These are phyloP conservation scores for Cinclus cinclus DNA, from an alignment of 2,113 vertebrate genomes.

Conservation along the genomic window DNA sequence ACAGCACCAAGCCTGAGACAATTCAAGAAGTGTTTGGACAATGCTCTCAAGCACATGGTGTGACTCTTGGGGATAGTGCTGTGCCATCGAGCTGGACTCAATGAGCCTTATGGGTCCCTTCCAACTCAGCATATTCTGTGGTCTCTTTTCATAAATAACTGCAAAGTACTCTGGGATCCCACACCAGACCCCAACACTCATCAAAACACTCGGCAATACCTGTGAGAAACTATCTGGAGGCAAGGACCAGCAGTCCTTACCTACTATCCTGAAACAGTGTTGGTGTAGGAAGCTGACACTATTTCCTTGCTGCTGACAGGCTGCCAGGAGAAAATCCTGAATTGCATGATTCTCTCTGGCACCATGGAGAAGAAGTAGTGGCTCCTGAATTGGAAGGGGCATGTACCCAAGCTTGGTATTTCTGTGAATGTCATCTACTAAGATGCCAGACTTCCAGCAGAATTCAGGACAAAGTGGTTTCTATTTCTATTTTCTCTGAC, in stretches of 20 bases:
- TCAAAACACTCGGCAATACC: background rate
- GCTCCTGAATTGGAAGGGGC: background rate
- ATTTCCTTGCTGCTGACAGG: background rate
- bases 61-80: background rate
- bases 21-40: background rate
- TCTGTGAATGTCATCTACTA: background rate
- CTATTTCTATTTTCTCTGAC: background rate
- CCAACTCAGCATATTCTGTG: background rate
- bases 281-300: background rate
- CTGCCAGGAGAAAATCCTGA: background rate
- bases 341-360: background rate
- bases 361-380: background rate
- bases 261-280: accelerated
- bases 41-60: background rate
- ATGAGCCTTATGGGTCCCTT: background rate
- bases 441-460: background rate
- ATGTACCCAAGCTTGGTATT: background rate
- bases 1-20: background rate
- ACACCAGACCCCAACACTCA: background rate
- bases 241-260: background rate
- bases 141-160: background rate
- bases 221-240: background rate
- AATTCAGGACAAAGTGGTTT: background rate
- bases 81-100: background rate
- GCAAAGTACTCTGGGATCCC: background rate